A percentile compares a stretch with the other conserved stretches of the same genome.
Conservation (phyloP, 64 coral and sea anemone genomes). For the Acropora tenuis region DNA sequence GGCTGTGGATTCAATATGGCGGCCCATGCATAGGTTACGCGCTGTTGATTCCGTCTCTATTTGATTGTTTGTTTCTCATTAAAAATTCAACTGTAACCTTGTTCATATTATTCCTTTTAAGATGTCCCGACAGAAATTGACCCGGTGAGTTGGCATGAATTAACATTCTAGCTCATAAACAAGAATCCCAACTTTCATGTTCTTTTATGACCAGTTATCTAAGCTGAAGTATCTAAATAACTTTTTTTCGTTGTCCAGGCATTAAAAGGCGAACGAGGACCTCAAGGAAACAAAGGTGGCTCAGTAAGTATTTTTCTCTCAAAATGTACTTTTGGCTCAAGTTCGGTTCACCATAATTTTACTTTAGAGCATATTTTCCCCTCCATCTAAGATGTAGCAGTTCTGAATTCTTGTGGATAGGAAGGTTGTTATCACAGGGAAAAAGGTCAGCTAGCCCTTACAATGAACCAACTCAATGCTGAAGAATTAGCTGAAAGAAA, state of each 20-base stretch:
- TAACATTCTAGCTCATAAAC: too few species aligned
- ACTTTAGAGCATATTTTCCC: too few species aligned
- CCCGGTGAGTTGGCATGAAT: not conserved
- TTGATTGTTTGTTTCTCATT: not conserved
- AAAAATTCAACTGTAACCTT: not conserved
- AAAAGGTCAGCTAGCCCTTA: too few species aligned
- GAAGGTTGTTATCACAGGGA: too few species aligned
- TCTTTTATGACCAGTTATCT: too few species aligned
- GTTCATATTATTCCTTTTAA: not conserved
- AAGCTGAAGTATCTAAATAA: not conserved
- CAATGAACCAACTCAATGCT: too few species aligned
- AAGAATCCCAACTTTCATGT: too few species aligned
- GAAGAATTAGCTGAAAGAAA: too few species aligned
- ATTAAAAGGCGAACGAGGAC: slow-evolving; percentile 50
- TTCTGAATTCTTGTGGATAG: too few species aligned
- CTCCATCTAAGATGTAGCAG: too few species aligned
- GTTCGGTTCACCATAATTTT: too few species aligned
- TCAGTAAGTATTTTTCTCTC: slow-evolving; percentile 38
- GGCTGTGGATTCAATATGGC: not conserved
- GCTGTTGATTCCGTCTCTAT: not conserved
- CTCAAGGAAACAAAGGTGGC: slow-evolving; percentile 37
- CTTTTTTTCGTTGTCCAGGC: not conserved
- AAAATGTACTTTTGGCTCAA: not conserved
- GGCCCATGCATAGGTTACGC: too few species aligned
- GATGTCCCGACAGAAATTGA: not conserved